Evolutionary conservation across 2,888 invertebrate species (phyloP).

Genomic region (Aromia moschata): DNA sequence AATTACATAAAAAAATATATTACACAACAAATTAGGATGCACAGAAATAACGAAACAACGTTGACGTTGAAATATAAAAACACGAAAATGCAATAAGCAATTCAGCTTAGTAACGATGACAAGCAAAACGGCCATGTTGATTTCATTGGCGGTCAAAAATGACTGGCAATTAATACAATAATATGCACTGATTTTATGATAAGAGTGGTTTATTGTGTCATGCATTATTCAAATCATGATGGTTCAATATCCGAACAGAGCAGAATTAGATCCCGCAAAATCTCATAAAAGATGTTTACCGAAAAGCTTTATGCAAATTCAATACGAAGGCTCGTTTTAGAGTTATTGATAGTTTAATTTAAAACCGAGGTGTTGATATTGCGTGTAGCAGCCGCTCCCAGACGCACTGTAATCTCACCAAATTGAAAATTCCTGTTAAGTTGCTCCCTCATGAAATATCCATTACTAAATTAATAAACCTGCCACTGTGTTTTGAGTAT

Average conservation of each 20-base stretch:
- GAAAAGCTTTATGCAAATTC: constrained; percentile 27
- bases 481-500: constrained; percentile 21
- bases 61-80: constrained; percentile 12
- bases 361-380: constrained; percentile 39
- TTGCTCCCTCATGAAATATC: constrained; percentile 56
- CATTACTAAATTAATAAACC: constrained; percentile 59
- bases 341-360: constrained; percentile 43
- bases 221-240: constrained; percentile 16
- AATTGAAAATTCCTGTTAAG: constrained; percentile 60
- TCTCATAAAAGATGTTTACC: constrained; percentile 27
- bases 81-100: constrained; percentile 19
- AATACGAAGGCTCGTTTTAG: constrained; percentile 21
- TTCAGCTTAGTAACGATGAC: constrained; percentile 42
- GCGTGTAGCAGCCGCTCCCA: constrained; percentile 45
- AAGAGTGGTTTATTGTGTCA: constrained; percentile 37
- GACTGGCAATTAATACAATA: constrained; percentile 38
- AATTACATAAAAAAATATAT: neutral
- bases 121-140: constrained; percentile 39
- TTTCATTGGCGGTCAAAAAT: constrained; percentile 41
- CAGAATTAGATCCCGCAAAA: constrained; percentile 14
- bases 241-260: constrained; percentile 16
- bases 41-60: constrained; percentile 1
- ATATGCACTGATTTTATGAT: constrained; percentile 33
- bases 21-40: neutral
- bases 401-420: constrained; percentile 36